Evolutionary conservation across 2,888 invertebrate genomes (phyloP).

Genomic region (Bombylius discolor): DNA sequence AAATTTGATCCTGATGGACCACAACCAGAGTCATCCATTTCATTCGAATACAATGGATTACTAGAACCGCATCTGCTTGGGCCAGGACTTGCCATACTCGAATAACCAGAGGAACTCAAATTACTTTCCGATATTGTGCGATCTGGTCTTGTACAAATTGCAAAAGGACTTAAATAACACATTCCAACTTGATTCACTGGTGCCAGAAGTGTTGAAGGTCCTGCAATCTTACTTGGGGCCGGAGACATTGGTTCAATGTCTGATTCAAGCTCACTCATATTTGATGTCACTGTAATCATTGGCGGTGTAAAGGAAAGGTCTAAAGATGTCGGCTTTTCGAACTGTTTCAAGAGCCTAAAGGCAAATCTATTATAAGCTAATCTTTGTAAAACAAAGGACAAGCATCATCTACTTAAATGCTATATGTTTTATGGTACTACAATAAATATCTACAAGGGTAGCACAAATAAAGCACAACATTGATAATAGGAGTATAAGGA

Average conservation of each 20-base stretch:
- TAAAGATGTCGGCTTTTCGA: slow-evolving; percentile 47
- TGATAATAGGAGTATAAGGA: not conserved
- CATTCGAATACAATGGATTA: slow-evolving; percentile 62
- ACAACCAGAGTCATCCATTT: slow-evolving; percentile 59
- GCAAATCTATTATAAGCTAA: slow-evolving; percentile 12
- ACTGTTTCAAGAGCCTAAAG: slow-evolving; percentile 45
- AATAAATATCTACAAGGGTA: not conserved
- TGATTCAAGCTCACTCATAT: slow-evolving; percentile 61
- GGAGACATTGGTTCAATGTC: slow-evolving; percentile 57
- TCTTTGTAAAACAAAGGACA: not conserved
- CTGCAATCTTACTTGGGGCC: slow-evolving; percentile 39
- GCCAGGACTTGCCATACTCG: slow-evolving; percentile 74
- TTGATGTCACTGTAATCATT: slow-evolving; percentile 60
- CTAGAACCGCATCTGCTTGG: slow-evolving; percentile 70
- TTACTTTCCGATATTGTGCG: slow-evolving; percentile 72
- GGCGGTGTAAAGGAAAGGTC: slow-evolving; percentile 53
- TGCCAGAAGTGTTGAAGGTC: slow-evolving; percentile 28
- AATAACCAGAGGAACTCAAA: slow-evolving; percentile 71
- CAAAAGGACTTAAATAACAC: slow-evolving; percentile 67
- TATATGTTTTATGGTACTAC: not conserved
- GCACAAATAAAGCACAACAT: not conserved
- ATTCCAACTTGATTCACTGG: slow-evolving; percentile 41
- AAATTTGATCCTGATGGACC: slow-evolving; percentile 27
- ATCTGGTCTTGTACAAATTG: slow-evolving; percentile 56
- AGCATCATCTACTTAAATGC: not conserved